Conservation (phyloP, 92 coral and sea anemone genomes). For the Epizoanthus ramosus region DNA sequence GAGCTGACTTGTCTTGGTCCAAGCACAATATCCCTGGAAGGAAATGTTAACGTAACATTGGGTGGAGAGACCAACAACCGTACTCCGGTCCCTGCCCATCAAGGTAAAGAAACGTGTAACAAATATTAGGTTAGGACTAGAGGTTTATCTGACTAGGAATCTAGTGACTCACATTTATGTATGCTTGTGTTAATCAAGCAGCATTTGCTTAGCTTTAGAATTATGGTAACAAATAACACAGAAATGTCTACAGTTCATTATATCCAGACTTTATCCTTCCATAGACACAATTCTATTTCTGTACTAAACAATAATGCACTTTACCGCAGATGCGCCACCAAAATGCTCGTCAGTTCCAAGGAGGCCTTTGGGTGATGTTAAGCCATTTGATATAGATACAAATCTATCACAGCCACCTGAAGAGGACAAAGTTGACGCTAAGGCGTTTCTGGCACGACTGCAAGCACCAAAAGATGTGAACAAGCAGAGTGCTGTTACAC, state of each 20-base stretch:
- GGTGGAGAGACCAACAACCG: neutral
- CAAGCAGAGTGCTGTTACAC: neutral
- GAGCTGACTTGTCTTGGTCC: constrained; percentile 34
- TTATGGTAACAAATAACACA: too few species aligned
- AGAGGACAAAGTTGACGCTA: constrained; percentile 10
- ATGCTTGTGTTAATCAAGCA: neutral
- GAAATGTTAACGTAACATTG: neutral
- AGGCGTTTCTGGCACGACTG: constrained; percentile 40
- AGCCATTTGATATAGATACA: neutral
- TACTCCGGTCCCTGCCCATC: neutral
- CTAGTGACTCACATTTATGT: neutral
- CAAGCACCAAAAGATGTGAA: neutral
- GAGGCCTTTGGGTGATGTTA: constrained; percentile 28
- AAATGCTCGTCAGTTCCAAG: constrained; percentile 6
- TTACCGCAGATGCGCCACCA: neutral
- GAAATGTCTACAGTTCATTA: neutral
- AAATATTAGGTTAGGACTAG: neutral
- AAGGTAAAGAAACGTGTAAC: constrained; percentile 1
- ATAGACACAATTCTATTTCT: neutral
- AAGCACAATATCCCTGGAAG: neutral
- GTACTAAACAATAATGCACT: neutral
- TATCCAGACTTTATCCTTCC: neutral
- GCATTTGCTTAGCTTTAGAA: too few species aligned
- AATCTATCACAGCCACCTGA: neutral
- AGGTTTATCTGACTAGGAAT: neutral